Percentiles rank a stretch among this genome's conserved stretches.
Conservation (phyloP, 2,888 invertebrate species). For the Agonum fuliginosum region DNA sequence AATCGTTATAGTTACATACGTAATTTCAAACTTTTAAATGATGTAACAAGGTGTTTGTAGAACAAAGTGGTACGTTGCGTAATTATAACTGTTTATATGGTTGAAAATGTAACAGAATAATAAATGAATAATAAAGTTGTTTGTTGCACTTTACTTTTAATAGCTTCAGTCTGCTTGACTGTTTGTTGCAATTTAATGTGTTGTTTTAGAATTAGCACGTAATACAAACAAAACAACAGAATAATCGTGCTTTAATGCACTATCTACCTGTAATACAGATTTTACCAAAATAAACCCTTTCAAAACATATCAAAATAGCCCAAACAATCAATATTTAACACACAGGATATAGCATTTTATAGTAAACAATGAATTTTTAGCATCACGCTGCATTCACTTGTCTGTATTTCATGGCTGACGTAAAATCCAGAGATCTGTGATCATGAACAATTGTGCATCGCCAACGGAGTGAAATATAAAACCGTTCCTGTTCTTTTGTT, state of each 20-base stretch:
- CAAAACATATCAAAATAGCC: not conserved
- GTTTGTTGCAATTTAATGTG: no score
- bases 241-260: not conserved
- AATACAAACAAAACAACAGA: no score
- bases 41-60: no score
- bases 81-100: no score
- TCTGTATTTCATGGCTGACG: slow-evolving; percentile 28
- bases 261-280: not conserved
- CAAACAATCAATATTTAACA: not conserved
- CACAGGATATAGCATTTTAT: slow-evolving; percentile 8
- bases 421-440: slow-evolving; percentile 40
- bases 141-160: no score
- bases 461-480: slow-evolving; percentile 45
- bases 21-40: no score
- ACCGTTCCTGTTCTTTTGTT: slow-evolving; percentile 25
- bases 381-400: slow-evolving; percentile 5
- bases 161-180: no score
- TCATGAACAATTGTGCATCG: slow-evolving; percentile 38
- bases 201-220: no score
- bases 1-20: no score
- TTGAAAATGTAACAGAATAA: no score
- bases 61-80: no score
- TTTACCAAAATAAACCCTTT: not conserved
- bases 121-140: no score
- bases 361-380: slow-evolving; percentile 46